Percentiles rank a stretch among this genome's conserved stretches.
These are phyloP conservation scores for Pangasius sanitwongsei DNA, from an alignment of 2,797 vertebrate genomes.

Conservation along the genomic window DNA sequence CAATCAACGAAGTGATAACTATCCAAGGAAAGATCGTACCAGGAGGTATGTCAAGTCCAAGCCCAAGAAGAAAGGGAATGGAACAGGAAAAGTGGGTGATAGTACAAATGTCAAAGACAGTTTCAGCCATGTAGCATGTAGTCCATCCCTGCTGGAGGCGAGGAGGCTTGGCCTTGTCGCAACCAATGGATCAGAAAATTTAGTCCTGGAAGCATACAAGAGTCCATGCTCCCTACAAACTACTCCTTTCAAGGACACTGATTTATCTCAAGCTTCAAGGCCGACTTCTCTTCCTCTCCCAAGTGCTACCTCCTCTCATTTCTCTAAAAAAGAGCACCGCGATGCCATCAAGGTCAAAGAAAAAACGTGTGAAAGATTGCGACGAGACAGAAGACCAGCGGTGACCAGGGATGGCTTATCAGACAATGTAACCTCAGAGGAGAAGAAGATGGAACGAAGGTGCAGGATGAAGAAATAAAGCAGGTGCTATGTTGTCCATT, in stretches of 20 bases:
- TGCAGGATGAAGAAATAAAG: slow-evolving; percentile 58
- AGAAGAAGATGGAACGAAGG: slow-evolving; percentile 55
- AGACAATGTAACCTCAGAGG: slow-evolving; percentile 34
- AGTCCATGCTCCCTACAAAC: slow-evolving; percentile 9
- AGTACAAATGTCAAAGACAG: background rate
- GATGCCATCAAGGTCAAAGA: slow-evolving; percentile 28
- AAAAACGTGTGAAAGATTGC: slow-evolving; percentile 29
- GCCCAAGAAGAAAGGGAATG: slow-evolving; percentile 34
- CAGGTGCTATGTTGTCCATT: slow-evolving; percentile 38
- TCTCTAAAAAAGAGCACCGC: slow-evolving; percentile 37
- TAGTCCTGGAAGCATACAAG: slow-evolving; percentile 34
- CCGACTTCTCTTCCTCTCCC: slow-evolving; percentile 58
- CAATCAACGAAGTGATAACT: slow-evolving; percentile 1
- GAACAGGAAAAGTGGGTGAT: background rate
- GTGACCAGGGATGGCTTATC: slow-evolving; percentile 33
- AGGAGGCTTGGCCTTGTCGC: slow-evolving; percentile 35
- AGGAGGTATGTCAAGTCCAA: slow-evolving; percentile 50
- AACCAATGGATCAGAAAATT: slow-evolving; percentile 28
- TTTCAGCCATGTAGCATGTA: background rate
- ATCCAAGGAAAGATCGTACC: slow-evolving; percentile 34
- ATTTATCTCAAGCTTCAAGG: slow-evolving; percentile 39
- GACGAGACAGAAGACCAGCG: slow-evolving; percentile 32
- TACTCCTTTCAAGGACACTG: background rate
- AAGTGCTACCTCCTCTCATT: slow-evolving; percentile 42
- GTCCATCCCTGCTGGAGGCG: slow-evolving; percentile 28